A percentile compares a stretch with the other conserved stretches of the same genome.
phyloP scores from a whole-genome alignment of 2,888 invertebrate species.

The Lymantria monacha region DNA sequence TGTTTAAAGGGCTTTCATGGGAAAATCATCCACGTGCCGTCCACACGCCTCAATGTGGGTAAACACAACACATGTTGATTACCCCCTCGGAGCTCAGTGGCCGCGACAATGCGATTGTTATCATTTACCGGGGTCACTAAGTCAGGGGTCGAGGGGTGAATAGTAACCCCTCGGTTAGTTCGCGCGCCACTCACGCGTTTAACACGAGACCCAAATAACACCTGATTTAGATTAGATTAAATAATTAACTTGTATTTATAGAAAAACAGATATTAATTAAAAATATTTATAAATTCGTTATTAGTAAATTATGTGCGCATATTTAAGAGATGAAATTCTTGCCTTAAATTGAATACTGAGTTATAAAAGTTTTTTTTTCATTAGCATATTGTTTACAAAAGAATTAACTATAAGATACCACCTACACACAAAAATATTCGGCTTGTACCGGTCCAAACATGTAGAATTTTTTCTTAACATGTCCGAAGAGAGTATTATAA shows the following conservation, averaged over 20 bases:
- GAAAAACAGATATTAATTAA: not conserved
- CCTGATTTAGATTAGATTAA: slow-evolving; percentile 29
- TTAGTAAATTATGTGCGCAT: too few species aligned
- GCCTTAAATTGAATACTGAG: slow-evolving; percentile 45
- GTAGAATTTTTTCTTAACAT: slow-evolving; percentile 73
- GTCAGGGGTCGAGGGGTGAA: slow-evolving; percentile 45
- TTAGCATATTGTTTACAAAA: slow-evolving; percentile 72
- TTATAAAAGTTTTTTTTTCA: slow-evolving; percentile 53
- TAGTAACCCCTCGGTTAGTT: slow-evolving; percentile 37
- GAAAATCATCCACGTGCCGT: slow-evolving; percentile 67
- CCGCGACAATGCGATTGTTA: slow-evolving; percentile 68
- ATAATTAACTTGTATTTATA: slow-evolving; percentile 8
- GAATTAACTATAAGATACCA: slow-evolving; percentile 65
- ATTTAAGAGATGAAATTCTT: slow-evolving; percentile 41
- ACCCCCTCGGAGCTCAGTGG: slow-evolving; percentile 43
- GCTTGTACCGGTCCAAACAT: slow-evolving; percentile 76
- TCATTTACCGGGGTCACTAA: slow-evolving; percentile 64
- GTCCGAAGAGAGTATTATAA: slow-evolving; percentile 74
- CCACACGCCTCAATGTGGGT: slow-evolving; percentile 62
- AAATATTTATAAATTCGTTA: not conserved
- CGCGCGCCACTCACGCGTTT: slow-evolving; percentile 47
- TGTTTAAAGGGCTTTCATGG: slow-evolving; percentile 46
- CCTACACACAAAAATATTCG: slow-evolving; percentile 75
- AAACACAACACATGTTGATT: slow-evolving; percentile 63
- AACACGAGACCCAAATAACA: slow-evolving; percentile 48